Conservation (phyloP, 2,888 invertebrate species). For the Tetranychus piercei region DNA sequence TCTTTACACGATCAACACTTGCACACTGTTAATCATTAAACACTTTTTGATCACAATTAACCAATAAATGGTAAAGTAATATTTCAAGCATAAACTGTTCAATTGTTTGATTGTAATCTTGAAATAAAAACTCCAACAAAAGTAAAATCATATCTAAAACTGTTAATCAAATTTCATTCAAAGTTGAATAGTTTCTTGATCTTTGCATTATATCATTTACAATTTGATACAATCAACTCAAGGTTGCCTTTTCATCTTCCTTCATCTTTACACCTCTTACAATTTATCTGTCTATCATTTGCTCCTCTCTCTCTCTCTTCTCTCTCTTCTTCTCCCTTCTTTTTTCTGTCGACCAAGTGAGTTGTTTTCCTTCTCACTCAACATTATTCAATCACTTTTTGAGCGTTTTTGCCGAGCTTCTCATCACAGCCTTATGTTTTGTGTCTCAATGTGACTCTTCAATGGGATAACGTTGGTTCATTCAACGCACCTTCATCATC, state of each 20-base stretch:
- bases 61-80: too few relatives aligned
- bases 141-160: background rate
- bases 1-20: too few relatives aligned
- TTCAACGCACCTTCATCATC: too few relatives aligned
- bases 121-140: background rate
- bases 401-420: too few relatives aligned
- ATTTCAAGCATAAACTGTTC: too few relatives aligned
- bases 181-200: background rate
- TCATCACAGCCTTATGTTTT: too few relatives aligned
- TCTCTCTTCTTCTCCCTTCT: background rate
- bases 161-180: background rate
- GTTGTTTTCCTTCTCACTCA: background rate
- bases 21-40: too few relatives aligned
- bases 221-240: background rate
- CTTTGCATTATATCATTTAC: background rate
- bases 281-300: background rate
- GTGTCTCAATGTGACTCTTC: too few relatives aligned
- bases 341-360: background rate
- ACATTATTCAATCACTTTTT: too few relatives aligned
- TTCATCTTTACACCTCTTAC: background rate
- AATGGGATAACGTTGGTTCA: too few relatives aligned
- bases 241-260: background rate
- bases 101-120: background rate
- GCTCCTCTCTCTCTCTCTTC: background rate
- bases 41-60: too few relatives aligned